Conservation (phyloP, 2,797 vertebrate genomes). For the Geotrypetes seraphini region DNA sequence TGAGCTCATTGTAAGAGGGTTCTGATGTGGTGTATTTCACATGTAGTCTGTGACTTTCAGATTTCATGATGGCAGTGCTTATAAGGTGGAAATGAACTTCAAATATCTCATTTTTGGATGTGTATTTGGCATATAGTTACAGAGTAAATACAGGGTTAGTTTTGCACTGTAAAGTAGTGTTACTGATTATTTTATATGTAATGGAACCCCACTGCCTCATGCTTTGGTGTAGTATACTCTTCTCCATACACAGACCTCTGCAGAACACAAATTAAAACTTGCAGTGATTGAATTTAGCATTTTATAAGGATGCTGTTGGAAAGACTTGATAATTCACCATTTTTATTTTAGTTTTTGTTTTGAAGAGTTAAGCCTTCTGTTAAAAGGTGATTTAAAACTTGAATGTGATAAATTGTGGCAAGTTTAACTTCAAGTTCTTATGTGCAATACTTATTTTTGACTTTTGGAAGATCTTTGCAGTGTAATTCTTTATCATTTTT, state of each 20-base stretch:
- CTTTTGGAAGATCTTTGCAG: conserved; percentile 95
- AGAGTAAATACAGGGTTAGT: conserved; percentile 70
- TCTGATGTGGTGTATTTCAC: no score
- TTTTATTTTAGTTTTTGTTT: conserved; percentile 35
- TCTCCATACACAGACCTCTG: conserved; percentile 90
- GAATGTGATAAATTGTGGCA: conserved; percentile 99
- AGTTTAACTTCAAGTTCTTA: conserved; percentile 97
- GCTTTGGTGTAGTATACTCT: conserved; percentile 83
- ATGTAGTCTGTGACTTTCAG: no score
- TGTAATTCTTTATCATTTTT: conserved; percentile 89
- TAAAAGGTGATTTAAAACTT: conserved; percentile 98
- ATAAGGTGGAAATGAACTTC: no score
- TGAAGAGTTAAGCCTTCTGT: conserved; percentile 74
- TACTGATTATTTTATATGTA: conserved; percentile 69
- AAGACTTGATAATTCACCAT: conserved; percentile 90
- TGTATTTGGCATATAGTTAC: no score
- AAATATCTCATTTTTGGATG: no score
- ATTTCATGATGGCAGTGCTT: no score
- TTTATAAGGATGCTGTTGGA: conserved; percentile 91
- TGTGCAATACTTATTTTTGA: conserved; percentile 99
- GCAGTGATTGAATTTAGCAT: conserved; percentile 85
- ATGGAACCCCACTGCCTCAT: conserved; percentile 49
- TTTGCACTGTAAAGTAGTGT: conserved; percentile 73
- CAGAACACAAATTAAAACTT: conserved; percentile 86
- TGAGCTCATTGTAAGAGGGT: no score